Percentiles rank a stretch among this genome's conserved stretches.
These are phyloP conservation scores for Halcyon chelicuti DNA, from an alignment of 2,797 vertebrate species.

Conservation along the genomic window DNA sequence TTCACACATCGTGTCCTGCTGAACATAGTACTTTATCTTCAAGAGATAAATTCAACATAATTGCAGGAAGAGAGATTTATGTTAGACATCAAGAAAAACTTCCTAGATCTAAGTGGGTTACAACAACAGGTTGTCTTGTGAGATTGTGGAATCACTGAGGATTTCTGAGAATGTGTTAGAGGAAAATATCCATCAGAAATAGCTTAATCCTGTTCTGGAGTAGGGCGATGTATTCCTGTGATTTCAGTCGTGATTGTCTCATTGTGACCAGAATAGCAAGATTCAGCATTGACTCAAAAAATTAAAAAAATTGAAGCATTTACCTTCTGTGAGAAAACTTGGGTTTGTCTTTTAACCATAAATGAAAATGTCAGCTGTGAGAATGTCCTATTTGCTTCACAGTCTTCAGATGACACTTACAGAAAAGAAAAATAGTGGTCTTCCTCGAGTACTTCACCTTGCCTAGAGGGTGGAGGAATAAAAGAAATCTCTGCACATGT, in stretches of 20 bases:
- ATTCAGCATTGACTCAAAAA: background rate
- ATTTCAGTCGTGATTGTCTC: background rate
- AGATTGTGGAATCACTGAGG: background rate
- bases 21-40: background rate
- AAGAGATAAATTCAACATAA: slow-evolving; percentile 5
- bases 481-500: background rate
- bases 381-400: background rate
- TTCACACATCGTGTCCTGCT: background rate
- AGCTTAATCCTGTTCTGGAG: background rate
- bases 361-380: background rate
- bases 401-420: background rate
- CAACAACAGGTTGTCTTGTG: background rate
- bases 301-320: background rate
- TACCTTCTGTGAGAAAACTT: background rate
- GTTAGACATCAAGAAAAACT: slow-evolving; percentile 8
- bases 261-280: background rate
- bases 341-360: background rate
- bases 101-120: background rate
- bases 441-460: background rate
- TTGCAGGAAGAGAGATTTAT: slow-evolving; percentile 4
- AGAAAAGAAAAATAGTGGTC: background rate
- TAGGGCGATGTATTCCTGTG: background rate
- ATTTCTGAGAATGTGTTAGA: background rate
- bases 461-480: background rate
- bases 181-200: background rate